Conservation (phyloP, 2,888 invertebrate genomes). For the Nymphalis polychloros region DNA sequence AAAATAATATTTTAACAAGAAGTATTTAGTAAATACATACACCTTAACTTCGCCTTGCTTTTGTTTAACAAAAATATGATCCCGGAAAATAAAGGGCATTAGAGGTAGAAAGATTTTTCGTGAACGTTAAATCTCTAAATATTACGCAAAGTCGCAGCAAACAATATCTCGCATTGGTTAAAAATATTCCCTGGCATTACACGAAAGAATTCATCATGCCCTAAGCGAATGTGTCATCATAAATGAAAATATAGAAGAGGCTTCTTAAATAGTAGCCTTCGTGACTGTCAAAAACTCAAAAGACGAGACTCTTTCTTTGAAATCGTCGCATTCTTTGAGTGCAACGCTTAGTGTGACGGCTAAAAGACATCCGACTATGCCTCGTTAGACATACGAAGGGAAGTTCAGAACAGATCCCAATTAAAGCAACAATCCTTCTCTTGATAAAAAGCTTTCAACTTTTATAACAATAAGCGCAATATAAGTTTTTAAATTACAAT, state of each 20-base stretch:
- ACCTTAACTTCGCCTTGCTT: background rate
- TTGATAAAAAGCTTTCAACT: background rate
- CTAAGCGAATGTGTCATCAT: background rate
- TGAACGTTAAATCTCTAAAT: background rate
- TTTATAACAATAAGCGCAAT: too few species aligned
- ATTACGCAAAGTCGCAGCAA: background rate
- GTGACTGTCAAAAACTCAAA: slow-evolving; percentile 22
- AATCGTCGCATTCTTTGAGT: slow-evolving; percentile 26
- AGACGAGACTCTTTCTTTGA: slow-evolving; percentile 23
- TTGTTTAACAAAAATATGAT: slow-evolving; percentile 1
- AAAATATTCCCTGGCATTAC: background rate
- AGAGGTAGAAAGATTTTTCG: background rate
- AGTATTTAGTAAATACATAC: background rate
- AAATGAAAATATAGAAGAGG: slow-evolving; percentile 11
- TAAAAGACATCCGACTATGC: slow-evolving; percentile 28
- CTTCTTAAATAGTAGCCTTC: slow-evolving; percentile 5
- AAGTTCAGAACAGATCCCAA: background rate
- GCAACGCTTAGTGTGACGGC: slow-evolving; percentile 26
- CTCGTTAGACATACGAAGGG: slow-evolving; percentile 17
- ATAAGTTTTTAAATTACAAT: too few species aligned
- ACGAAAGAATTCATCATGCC: background rate
- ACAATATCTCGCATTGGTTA: background rate
- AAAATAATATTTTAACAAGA: too few species aligned
- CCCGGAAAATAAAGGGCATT: background rate
- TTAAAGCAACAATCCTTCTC: slow-evolving; percentile 1